Evolutionary conservation across 1,140 invertebrate species (phyloP), one percentile per base, ranked within the genome.

Genomic region (Nebria ingens): DNA sequence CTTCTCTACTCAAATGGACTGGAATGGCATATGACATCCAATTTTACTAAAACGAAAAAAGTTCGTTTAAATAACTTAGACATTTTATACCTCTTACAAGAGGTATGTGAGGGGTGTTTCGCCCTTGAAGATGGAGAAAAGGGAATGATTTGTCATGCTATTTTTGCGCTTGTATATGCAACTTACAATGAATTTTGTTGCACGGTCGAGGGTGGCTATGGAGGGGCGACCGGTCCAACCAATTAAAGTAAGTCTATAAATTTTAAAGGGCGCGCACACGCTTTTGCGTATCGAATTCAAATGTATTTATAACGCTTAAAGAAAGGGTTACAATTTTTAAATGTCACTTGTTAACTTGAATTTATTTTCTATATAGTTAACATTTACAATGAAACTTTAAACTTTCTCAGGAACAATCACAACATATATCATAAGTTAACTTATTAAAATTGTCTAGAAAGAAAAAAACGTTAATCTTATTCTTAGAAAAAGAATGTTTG

Each of bases 141-240:
- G 17, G 9, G 40, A 45, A 45, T 45, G 40, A 45, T 45, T 45
- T 45, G 40, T 45, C 40, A 45, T 17, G 6, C 40, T 12, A 45
- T 45, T 45, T 45, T 45, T 45, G 40, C 40, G 40, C 17, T 17
- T 45, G 9, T n/a, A n/a, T 45, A 45, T 45, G 40, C 40, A 45
- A 17, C 9, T 45, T 45, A 12, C 40, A 45, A 17, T 13, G 25
- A 29, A 29, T 29, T 29, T 29, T 29, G 25, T 13, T 29, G 40
- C 6, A 34, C 15, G 40, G 17, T 4, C 3, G 40, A 45, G 40
- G 40, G 40, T 12, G 40, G 40, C 40, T 4, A 29, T 4, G 25
- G 4, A 29, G 13, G 25, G 25, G 25, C 25, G 25, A 13, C 4
- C 25, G 6, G 9, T 45, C 9, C 40, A 45, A 45, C 40, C 40